Evolutionary conservation across 2,888 invertebrate genomes (phyloP).

Genomic region (Tiliacea citrago): DNA sequence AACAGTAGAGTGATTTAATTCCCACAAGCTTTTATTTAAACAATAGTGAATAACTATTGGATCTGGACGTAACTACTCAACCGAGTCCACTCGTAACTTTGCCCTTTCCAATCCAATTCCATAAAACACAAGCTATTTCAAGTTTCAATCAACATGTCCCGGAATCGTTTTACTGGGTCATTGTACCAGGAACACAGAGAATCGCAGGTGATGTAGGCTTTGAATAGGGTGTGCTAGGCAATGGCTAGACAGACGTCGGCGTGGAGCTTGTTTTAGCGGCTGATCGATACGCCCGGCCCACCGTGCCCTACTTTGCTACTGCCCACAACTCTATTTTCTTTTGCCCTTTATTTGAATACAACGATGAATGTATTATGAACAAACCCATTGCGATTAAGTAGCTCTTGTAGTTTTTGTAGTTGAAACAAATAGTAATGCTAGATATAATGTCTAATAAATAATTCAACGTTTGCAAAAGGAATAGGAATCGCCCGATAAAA

Average conservation of each 20-base stretch:
- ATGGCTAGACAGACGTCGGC: constrained; percentile 82
- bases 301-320: constrained; percentile 85
- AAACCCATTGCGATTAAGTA: constrained; percentile 55
- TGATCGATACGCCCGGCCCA: constrained; percentile 87
- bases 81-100: constrained; percentile 61
- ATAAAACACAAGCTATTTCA: constrained; percentile 78
- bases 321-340: constrained; percentile 83
- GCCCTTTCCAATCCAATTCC: constrained; percentile 75
- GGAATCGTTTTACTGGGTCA: constrained; percentile 84
- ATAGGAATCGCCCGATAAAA: constrained; percentile 65
- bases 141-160: constrained; percentile 81
- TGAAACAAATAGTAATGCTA: constrained; percentile 64
- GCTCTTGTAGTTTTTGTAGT: constrained; percentile 58
- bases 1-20: constrained; percentile 40
- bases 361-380: constrained; percentile 72
- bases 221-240: constrained; percentile 79
- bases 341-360: constrained; percentile 78
- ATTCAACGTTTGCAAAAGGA: constrained; percentile 66
- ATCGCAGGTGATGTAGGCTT: constrained; percentile 79
- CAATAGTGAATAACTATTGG: constrained; percentile 54
- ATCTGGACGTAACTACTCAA: constrained; percentile 53
- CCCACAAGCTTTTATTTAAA: constrained; percentile 57
- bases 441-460: constrained; percentile 66
- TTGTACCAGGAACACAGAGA: constrained; percentile 80
- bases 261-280: constrained; percentile 84